phyloP scores from a whole-genome alignment of 2,113 vertebrate genomes.

The Poeciliopsis occidentalis region DNA sequence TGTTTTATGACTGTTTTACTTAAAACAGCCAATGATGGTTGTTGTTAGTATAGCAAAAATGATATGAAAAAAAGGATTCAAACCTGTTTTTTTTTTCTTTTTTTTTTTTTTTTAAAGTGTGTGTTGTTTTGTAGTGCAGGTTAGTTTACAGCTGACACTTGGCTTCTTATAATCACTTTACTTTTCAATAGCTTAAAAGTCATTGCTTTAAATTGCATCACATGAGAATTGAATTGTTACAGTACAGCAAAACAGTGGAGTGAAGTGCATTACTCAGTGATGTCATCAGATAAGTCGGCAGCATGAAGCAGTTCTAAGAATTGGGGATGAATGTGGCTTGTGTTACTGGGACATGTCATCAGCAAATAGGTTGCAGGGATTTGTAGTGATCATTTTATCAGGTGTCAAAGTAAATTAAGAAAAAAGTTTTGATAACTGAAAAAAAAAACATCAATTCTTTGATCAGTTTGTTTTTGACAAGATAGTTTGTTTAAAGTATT shows the following conservation, averaged over 20 bases:
- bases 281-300: constrained; percentile 79
- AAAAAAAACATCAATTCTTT: background rate
- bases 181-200: constrained; percentile 56
- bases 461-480: background rate
- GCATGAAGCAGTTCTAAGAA: constrained; percentile 50
- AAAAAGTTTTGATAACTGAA: constrained; percentile 9
- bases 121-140: constrained; percentile 29
- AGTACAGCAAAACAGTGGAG: constrained; percentile 57
- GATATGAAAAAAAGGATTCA: background rate
- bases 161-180: constrained; percentile 57
- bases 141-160: constrained; percentile 49
- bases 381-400: constrained; percentile 20
- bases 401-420: constrained; percentile 21
- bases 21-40: background rate
- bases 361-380: constrained; percentile 55
- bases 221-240: constrained; percentile 63
- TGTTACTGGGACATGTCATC: constrained; percentile 79
- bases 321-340: constrained; percentile 48
- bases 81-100: no score
- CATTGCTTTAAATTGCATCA: constrained; percentile 81
- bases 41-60: background rate
- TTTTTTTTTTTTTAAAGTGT: no score
- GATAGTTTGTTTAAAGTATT: background rate
- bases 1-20: background rate
- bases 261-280: constrained; percentile 73